Evolutionary conservation across 2,888 invertebrate genomes (phyloP), one percentile per base, ranked within the genome.

Genomic region (Cheilosia grossa): DNA sequence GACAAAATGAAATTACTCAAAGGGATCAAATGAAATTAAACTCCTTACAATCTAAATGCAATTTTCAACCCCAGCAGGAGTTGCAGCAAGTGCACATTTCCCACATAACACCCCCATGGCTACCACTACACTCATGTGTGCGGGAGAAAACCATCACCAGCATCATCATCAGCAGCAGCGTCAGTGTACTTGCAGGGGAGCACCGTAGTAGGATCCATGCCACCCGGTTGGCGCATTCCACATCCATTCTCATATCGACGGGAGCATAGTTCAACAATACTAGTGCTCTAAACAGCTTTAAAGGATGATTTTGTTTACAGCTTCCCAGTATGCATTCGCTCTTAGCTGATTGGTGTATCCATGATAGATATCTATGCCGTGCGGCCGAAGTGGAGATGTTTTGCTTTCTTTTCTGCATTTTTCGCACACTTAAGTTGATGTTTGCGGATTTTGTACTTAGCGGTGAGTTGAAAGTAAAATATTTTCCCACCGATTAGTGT

Each of bases 21-120:
- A 77, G 63, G 63, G 82, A 78, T 82, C 82, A 82, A 82, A 82
- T 82, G 82, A 63, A 82, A 82, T 82, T 82, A 78, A 82, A 82
- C 78, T 82, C 73, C 82, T 73, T 82, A 82, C 82, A 78, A 78
- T 82, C 73, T 82, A 78, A 82, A 82, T 78, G 82, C 82, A 82
- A 82, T 82, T 78, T 78, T 58, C 78, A 56, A 73, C 66, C 72
- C 73, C 51, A 42, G 21, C 63, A 77, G 56, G 56, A 73, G 64
- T 5, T 63, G 66, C 42, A 53, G 27, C 37, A 64, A 64, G 49
- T 51, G 63, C 44, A 70, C 37, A 64, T 24, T 19, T 56, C 42
- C 33, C 44, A 42, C 58, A 42, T 2, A 66, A 33, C 53, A 42
- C 42, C 56, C 42, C 67, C n/a, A 21, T 63, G 51, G 42, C 27